These are phyloP conservation scores for Rhabdornis inornatus DNA, from an alignment of 2,113 vertebrate genomes.

Conservation along the genomic window DNA sequence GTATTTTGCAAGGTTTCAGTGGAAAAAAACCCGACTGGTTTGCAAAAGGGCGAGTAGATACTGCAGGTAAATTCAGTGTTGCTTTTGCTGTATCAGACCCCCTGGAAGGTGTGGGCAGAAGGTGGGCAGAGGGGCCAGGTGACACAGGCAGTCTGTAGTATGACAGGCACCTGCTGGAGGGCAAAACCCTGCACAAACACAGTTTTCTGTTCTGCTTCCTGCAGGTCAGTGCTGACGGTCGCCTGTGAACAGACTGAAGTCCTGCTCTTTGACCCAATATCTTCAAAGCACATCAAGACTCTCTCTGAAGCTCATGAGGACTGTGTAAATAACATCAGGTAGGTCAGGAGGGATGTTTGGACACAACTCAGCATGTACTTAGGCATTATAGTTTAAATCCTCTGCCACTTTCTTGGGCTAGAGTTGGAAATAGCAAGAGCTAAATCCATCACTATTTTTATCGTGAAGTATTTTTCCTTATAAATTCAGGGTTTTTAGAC, in stretches of 20 bases:
- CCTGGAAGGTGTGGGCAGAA: background rate
- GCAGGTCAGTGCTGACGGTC: slow-evolving; percentile 93
- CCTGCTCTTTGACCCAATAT: slow-evolving; percentile 95
- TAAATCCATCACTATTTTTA: background rate
- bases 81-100: background rate
- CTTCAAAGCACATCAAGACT: slow-evolving; percentile 96
- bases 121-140: background rate
- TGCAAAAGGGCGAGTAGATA: background rate
- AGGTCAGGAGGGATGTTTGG: background rate
- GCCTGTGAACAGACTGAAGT: slow-evolving; percentile 98
- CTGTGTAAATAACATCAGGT: slow-evolving; percentile 99
- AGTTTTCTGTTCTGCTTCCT: background rate
- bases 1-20: background rate
- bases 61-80: accelerated
- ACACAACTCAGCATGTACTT: background rate
- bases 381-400: background rate
- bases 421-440: background rate
- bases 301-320: slow-evolving; percentile 96
- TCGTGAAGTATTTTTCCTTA: background rate
- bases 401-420: background rate
- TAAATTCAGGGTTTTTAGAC: background rate
- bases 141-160: background rate
- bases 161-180: too few species aligned
- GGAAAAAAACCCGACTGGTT: accelerated
- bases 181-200: accelerated